Conservation (phyloP, 2,797 vertebrate genomes). For the Steatocranus sp. region DNA sequence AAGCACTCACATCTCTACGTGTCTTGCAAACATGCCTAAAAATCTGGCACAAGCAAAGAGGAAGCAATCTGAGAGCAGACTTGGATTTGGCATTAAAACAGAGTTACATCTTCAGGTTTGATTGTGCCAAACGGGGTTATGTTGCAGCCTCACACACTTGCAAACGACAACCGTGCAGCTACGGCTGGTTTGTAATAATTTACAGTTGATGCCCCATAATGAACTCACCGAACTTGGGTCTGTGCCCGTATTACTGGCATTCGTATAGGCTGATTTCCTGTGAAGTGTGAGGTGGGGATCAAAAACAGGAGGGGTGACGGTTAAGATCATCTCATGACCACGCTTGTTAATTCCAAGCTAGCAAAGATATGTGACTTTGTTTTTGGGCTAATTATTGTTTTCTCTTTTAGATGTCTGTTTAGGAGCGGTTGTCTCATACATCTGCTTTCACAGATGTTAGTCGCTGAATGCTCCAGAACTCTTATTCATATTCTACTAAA, state of each 20-base stretch:
- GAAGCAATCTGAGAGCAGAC: slow-evolving; percentile 21
- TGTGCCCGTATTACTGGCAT: not conserved
- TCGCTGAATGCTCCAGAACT: slow-evolving; percentile 13
- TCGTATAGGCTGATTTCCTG: not conserved
- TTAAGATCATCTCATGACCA: slow-evolving; percentile 4
- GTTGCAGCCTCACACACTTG: slow-evolving; percentile 23
- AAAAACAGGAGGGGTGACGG: not conserved
- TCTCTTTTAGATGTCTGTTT: not conserved
- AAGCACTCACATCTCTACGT: not conserved
- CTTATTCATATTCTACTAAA: slow-evolving; percentile 7
- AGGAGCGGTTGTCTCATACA: not conserved
- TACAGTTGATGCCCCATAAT: not conserved
- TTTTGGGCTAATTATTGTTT: not conserved
- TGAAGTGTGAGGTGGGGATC: not conserved
- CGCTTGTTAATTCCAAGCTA: not conserved
- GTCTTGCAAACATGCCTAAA: not conserved
- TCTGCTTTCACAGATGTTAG: slow-evolving; percentile 29
- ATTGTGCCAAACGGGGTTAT: slow-evolving; percentile 26
- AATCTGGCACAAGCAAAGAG: slow-evolving; percentile 18
- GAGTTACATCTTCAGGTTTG: slow-evolving; percentile 16
- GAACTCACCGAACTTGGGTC: not conserved
- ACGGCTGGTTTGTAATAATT: slow-evolving; percentile 21
- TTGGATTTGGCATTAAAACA: slow-evolving; percentile 23
- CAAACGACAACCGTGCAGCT: not conserved
- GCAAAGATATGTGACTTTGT: not conserved